Conservation (phyloP, 2,888 invertebrate species). For the Eucera pruinosa region DNA sequence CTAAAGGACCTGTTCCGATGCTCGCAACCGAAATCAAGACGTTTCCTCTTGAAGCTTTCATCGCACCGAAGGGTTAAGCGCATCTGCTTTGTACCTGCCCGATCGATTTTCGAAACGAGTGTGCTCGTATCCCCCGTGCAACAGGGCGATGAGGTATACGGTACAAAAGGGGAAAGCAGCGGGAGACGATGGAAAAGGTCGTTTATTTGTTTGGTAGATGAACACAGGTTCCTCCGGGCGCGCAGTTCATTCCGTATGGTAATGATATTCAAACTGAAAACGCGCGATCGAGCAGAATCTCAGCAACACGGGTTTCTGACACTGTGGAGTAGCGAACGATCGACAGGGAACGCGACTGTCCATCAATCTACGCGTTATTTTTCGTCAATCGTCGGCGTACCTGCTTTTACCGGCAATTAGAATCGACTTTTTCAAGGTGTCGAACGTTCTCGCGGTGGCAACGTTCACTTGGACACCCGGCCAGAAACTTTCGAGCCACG, state of each 20-base stretch:
- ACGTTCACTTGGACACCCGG: conserved; percentile 38
- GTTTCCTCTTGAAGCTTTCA: conserved; percentile 50
- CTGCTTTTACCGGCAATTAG: conserved; percentile 53
- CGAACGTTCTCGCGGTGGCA: neutral
- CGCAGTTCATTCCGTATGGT: conserved; percentile 63
- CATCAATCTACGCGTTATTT: conserved; percentile 49
- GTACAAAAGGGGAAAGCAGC: conserved; percentile 50
- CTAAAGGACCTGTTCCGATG: conserved; percentile 38
- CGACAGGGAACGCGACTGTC: conserved; percentile 33
- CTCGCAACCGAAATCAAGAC: conserved; percentile 60
- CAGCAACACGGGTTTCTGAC: conserved; percentile 1
- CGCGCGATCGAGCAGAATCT: conserved; percentile 32
- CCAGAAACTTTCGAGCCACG: conserved; percentile 39
- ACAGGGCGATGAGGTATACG: neutral
- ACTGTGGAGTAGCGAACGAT: neutral
- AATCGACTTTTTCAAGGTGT: conserved; percentile 42
- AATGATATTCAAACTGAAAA: conserved; percentile 66
- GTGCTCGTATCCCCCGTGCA: conserved; percentile 10
- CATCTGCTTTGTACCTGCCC: conserved; percentile 70
- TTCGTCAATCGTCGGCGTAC: conserved; percentile 26
- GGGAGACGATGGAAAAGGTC: conserved; percentile 56
- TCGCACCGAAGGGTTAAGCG: conserved; percentile 50
- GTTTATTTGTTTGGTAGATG: conserved; percentile 53
- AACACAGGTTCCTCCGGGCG: conserved; percentile 44
- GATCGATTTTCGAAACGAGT: conserved; percentile 63